phyloP scores from a whole-genome alignment of 37 sponge, comb jelly and placozoan species.

The Petrosia ficiformis region DNA sequence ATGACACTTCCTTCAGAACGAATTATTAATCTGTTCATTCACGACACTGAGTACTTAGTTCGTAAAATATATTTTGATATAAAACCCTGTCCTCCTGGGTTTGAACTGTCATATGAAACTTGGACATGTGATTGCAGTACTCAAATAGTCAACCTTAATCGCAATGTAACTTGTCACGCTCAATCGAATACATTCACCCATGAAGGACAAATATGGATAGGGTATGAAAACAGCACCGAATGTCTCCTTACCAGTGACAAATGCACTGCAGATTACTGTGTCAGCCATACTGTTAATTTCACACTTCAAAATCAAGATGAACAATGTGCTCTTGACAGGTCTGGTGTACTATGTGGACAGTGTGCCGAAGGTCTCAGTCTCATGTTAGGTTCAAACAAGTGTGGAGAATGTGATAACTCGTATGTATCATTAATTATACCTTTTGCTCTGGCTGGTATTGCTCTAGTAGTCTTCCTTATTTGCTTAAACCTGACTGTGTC shows the following conservation, averaged over 20 bases:
- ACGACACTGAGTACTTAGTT: background rate
- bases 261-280: background rate
- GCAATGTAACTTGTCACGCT: background rate
- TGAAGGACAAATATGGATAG: background rate
- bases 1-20: background rate
- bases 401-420: background rate
- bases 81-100: background rate
- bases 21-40: background rate
- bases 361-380: constrained; percentile 2
- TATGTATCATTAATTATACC: background rate
- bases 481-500: background rate
- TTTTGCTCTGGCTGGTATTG: constrained; percentile 6
- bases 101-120: constrained; percentile 6
- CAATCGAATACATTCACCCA: background rate
- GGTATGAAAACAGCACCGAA: background rate
- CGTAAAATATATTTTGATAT: background rate
- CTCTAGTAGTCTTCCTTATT: background rate
- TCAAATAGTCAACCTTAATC: background rate
- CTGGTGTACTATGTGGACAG: constrained; percentile 2
- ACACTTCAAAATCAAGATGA: background rate
- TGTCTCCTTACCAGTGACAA: background rate
- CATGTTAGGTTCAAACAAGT: background rate
- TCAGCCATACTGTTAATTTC: background rate
- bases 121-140: background rate
- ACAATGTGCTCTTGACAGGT: background rate